phyloP scores from a whole-genome alignment of 2,113 vertebrate genomes.

The Monarcha castaneiventris region DNA sequence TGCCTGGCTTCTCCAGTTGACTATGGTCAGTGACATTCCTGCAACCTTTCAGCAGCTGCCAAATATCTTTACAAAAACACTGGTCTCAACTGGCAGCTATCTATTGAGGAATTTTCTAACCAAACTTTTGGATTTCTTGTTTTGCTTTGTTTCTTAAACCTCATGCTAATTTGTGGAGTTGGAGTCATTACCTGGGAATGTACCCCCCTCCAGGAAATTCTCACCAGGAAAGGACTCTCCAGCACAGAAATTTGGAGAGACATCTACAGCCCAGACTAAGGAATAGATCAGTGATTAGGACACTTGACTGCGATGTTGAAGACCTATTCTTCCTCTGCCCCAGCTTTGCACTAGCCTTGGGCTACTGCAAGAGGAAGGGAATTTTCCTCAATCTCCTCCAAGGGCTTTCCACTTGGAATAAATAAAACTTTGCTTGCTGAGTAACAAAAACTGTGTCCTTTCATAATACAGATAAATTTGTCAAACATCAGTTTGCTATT shows the following conservation, averaged over 20 bases:
- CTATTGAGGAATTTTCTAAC: neutral
- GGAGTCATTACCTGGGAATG: conserved; percentile 13
- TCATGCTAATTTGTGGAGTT: neutral
- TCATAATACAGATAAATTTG: neutral
- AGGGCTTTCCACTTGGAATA: neutral
- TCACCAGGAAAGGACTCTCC: neutral
- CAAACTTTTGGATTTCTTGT: neutral
- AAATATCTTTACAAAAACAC: neutral
- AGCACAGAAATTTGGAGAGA: neutral
- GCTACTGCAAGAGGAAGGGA: neutral
- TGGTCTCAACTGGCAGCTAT: neutral
- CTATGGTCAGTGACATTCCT: neutral
- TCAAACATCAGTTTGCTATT: neutral
- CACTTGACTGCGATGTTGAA: conserved; percentile 1
- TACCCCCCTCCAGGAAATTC: neutral
- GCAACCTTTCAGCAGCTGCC: neutral
- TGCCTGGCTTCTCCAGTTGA: neutral
- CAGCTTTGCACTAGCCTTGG: neutral
- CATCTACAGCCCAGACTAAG: neutral
- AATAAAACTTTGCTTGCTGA: neutral
- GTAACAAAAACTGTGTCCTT: neutral
- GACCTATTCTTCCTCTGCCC: conserved; percentile 7
- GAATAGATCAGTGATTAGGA: conserved; percentile 29
- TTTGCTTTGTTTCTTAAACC: neutral
- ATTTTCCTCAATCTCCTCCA: neutral